Percentiles rank a stretch among this genome's conserved stretches.
Conservation (phyloP, 1,140 invertebrate genomes). For the Tetragonula clypearis region DNA sequence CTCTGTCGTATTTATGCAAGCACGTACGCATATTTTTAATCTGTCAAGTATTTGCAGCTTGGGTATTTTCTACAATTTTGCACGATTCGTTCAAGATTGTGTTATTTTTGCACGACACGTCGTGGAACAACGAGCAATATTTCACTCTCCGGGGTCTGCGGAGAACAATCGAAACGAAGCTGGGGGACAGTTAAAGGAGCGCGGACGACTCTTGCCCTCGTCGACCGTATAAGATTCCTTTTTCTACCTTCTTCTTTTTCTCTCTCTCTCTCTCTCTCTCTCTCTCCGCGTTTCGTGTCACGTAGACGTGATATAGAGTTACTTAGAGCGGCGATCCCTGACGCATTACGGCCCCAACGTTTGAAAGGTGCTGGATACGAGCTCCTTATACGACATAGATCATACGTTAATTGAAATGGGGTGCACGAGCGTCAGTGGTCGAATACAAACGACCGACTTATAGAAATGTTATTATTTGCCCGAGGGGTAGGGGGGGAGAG, state of each 20-base stretch:
- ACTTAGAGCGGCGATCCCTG: slow-evolving; percentile 79
- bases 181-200: slow-evolving; percentile 47
- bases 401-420: slow-evolving; percentile 83
- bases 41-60: too few species aligned
- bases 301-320: slow-evolving; percentile 82
- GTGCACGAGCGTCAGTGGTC: slow-evolving; percentile 74
- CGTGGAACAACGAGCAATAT: slow-evolving; percentile 15
- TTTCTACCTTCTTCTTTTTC: too few species aligned
- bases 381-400: slow-evolving; percentile 80
- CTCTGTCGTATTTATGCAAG: too few species aligned
- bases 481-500: background rate
- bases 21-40: too few species aligned
- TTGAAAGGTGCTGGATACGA: slow-evolving; percentile 76
- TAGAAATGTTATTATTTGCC: slow-evolving; percentile 82
- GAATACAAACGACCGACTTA: slow-evolving; percentile 83
- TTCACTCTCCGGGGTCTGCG: background rate
- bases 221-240: slow-evolving; percentile 65
- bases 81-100: too few species aligned
- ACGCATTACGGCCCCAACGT: slow-evolving; percentile 73
- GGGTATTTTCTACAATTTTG: too few species aligned
- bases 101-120: too few species aligned
- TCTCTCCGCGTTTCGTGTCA: slow-evolving; percentile 74
- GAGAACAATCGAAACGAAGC: slow-evolving; percentile 2
- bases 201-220: slow-evolving; percentile 44
- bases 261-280: too few species aligned